Conservation (phyloP, 2,888 invertebrate species). For the Chrysotoxum bicinctum region DNA sequence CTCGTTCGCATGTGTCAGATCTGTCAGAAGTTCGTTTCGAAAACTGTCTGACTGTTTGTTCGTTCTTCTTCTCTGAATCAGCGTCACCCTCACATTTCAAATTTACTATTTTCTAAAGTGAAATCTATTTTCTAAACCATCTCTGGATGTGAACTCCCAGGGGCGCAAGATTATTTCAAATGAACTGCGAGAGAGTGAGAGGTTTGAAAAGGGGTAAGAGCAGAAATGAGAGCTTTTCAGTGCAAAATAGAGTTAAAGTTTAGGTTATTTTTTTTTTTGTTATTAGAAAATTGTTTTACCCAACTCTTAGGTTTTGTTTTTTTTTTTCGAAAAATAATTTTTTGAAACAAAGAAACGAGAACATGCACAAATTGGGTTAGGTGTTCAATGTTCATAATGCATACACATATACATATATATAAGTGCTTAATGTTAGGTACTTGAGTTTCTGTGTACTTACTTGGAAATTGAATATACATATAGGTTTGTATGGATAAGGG, state of each 20-base stretch:
- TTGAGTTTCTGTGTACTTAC: not conserved
- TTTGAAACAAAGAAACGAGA: constrained; percentile 14
- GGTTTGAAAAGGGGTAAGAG: not conserved
- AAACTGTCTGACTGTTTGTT: constrained; percentile 18
- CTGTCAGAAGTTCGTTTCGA: constrained; percentile 43
- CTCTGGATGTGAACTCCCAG: not conserved
- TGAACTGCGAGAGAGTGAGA: not conserved
- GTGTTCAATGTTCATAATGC: constrained; percentile 16
- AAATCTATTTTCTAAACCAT: not conserved
- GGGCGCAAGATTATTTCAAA: constrained; percentile 16
- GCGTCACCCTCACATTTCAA: not conserved
- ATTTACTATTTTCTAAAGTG: not conserved
- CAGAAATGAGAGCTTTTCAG: constrained; percentile 3
- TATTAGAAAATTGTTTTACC: not conserved
- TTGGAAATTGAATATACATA: not conserved
- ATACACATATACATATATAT: not conserved
- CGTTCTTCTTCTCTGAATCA: not conserved
- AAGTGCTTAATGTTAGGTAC: not conserved
- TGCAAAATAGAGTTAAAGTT: not conserved
- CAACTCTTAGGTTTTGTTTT: not conserved
- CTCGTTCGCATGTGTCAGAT: constrained; percentile 65
- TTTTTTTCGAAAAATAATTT: not conserved
- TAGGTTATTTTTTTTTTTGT: not conserved
- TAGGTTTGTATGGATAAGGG: not conserved
- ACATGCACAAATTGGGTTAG: constrained; percentile 32